Evolutionary conservation across 2,888 invertebrate genomes (phyloP), one percentile per base, ranked within the genome.

Genomic region (Cryptocephalus primarius): DNA sequence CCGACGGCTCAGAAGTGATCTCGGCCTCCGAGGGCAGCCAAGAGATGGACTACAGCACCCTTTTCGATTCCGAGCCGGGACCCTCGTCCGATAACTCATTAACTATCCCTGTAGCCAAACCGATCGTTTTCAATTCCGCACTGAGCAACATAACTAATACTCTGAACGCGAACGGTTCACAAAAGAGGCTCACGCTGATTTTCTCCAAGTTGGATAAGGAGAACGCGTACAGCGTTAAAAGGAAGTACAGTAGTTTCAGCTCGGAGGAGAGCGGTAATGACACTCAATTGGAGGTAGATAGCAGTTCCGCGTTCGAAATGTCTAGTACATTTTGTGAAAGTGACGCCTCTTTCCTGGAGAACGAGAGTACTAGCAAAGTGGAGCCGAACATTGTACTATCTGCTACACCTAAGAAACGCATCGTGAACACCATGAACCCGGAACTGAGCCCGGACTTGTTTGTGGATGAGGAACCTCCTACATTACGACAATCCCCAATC

Each of bases 361-460:
- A 22, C 6, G 22, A 22, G 22, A 22, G 2, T 22, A 22, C 22
- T 6, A 6, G 6, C 22, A 22, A 22, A 22, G 22, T 22, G 22
- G 22, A 22, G 22, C 22, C 22, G 6, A 22, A 22, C 22, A 6
- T 22, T 2, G 22, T 22, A 22, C 6, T 22, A 22, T 22, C 22
- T 22, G 22, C 10, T 32, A 66, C 65, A 3, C 67, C 67, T n/a
- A 52, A 56, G 40, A 67, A 64, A 50, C 44, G 45, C 44, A 55
- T 53, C 47, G 46, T 51, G 40, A 65, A 61, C 42, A 47, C 44
- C n/a, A 43, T 58, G 8, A 53, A 55, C 50, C 45, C 62, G 2
- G 52, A 58, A 39, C 36, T 63, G 8, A 70, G 68, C 44, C 84
- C 84, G 0, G 82, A 84, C 60, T 70, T 85, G 61, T 84, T 84